Conservation (phyloP, 2,797 vertebrate species). For the Lepidocolaptes lacrymiger region DNA sequence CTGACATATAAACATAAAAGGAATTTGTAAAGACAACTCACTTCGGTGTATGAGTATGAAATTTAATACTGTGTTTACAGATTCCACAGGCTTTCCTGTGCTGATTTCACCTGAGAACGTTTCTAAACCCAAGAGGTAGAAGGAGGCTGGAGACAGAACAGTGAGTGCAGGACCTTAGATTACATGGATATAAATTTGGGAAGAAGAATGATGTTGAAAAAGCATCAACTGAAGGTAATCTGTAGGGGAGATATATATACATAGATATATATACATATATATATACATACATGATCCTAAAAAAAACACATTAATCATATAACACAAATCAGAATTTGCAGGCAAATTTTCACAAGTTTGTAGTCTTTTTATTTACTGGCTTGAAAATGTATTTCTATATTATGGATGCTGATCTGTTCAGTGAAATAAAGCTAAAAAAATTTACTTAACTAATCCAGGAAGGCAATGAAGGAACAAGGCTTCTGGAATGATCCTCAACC, state of each 20-base stretch:
- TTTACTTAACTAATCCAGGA: neutral
- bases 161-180: neutral
- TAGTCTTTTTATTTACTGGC: neutral
- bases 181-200: neutral
- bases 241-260: neutral
- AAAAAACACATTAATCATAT: neutral
- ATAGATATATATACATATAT: neutral
- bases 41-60: slow-evolving; percentile 17
- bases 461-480: neutral
- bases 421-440: neutral
- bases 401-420: neutral
- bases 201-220: neutral
- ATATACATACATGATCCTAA: neutral
- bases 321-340: neutral
- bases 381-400: neutral
- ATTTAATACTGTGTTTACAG: slow-evolving; percentile 57
- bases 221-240: neutral
- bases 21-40: slow-evolving; percentile 68
- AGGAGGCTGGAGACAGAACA: neutral
- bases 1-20: slow-evolving; percentile 72
- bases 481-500: neutral
- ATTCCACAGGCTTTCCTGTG: neutral
- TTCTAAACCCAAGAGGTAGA: neutral
- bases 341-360: neutral
- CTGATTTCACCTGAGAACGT: neutral